Base-by-base conservation (phyloP, 2,888 invertebrate species). In the Cryptocheilus praepositus region DNA sequence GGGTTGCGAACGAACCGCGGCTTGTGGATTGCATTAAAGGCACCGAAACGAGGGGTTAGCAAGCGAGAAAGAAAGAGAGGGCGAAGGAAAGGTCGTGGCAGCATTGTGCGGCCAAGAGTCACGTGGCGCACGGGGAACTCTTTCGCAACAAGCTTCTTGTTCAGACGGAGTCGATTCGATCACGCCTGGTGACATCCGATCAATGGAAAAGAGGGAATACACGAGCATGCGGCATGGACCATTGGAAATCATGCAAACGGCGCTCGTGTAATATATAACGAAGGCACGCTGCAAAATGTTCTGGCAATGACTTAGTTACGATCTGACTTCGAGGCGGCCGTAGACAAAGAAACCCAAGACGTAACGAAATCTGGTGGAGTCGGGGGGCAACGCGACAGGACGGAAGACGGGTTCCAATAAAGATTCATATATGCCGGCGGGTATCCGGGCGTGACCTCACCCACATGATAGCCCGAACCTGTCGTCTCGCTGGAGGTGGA, bases 391-490 rank as follows among this genome's bases (percentile, higher is more conserved):
- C 1, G 16, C 16, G 16, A 25, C 25, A 21, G 22, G 22, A 52
- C 16, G 21, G 19, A 53, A 25, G 53, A 68, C 75, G 74, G 71
- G 71, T 75, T 68, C 72, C 74, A 77, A 81, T 81, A 80, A 80
- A 81, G 76, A 81, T 83, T 84, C 77, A 83, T 81, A 69, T 82
- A 81, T 82, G 79, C 81, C 69, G 68, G 62, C 68, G 70, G 63
- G 66, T 67, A 76, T 79, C 70, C 70, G 68, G 67, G 73, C 73
- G 71, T 79, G 78, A 80, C 77, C 67, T 74, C 74, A 71, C 78
- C 71, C 80, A 72, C 74, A 64, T 79, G 80, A 82, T 77, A 79
- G 67, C 79, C 75, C 81, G 77, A 83, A 85, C 85, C 85, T 85
- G 85, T 84, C 82, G 82, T 70, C 69, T 52, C 54, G 53, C 57